A percentile compares a stretch with the other conserved stretches of the same genome.
Evolutionary conservation across 1,140 invertebrate species (phyloP).

Genomic region (Drosophila varians): DNA sequence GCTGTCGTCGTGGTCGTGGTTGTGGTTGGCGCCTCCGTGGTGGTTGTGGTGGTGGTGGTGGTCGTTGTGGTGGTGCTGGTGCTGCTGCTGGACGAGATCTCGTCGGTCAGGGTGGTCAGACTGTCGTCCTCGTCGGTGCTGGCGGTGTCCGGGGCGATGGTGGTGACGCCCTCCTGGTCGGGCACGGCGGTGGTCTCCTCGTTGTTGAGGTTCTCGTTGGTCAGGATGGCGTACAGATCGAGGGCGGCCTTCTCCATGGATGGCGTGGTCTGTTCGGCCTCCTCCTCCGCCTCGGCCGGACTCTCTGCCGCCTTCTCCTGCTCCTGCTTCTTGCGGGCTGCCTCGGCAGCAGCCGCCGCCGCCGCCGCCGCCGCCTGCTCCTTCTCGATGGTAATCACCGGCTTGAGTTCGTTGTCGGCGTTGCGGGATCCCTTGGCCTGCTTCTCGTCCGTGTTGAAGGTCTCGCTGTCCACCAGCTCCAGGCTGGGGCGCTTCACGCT

Average conservation of each 20-base stretch:
- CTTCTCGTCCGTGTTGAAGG: slow-evolving; percentile 89
- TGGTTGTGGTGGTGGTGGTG: slow-evolving; percentile 85
- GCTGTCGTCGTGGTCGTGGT: slow-evolving; percentile 84
- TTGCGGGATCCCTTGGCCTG: slow-evolving; percentile 75
- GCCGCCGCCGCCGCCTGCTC: slow-evolving; percentile 51
- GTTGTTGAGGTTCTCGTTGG: slow-evolving; percentile 89
- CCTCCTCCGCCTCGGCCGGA: slow-evolving; percentile 68
- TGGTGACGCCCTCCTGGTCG: slow-evolving; percentile 62
- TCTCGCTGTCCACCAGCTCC: slow-evolving; percentile 91
- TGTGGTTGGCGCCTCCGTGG: slow-evolving; percentile 85
- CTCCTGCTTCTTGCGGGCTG: slow-evolving; percentile 31
- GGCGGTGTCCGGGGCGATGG: slow-evolving; percentile 77
- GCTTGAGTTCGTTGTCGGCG: slow-evolving; percentile 74
- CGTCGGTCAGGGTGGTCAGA: slow-evolving; percentile 73
- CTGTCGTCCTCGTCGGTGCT: slow-evolving; percentile 80
- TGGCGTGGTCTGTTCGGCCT: slow-evolving; percentile 86
- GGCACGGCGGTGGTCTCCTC: slow-evolving; percentile 83
- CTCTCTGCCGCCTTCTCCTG: slow-evolving; percentile 36
- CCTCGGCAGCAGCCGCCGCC: slow-evolving; percentile 36
- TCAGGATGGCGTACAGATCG: slow-evolving; percentile 91
- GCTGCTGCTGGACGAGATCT: slow-evolving; percentile 83
- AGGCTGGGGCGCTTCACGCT: slow-evolving; percentile 86
- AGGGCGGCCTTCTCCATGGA: slow-evolving; percentile 92
- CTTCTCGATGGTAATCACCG: slow-evolving; percentile 67
- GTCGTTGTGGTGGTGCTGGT: slow-evolving; percentile 85